A percentile compares a stretch with the other conserved stretches of the same genome.
Evolutionary conservation across 1,140 invertebrate genomes (phyloP).

Genomic region (Manduca sexta): DNA sequence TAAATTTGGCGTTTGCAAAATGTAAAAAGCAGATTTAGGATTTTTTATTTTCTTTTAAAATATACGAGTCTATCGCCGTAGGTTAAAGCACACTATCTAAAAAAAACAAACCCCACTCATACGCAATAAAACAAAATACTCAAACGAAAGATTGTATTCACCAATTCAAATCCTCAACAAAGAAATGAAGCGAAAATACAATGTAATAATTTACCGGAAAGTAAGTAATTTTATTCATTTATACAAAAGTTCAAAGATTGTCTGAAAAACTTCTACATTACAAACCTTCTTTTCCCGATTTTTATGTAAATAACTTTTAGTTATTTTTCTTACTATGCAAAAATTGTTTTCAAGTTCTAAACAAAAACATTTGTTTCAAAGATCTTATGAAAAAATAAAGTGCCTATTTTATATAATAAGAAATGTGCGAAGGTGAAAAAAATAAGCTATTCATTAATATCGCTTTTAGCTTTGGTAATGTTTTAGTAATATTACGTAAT

Average conservation of each 20-base stretch:
- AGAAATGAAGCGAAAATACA: slow-evolving; percentile 4
- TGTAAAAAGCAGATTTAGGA: no score
- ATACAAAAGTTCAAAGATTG: slow-evolving; percentile 8
- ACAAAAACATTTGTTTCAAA: not conserved
- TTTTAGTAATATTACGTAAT: no score
- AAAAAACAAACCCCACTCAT: no score
- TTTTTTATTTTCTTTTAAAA: no score
- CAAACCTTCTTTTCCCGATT: slow-evolving; percentile 8
- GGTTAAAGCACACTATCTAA: no score
- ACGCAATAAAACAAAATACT: not conserved
- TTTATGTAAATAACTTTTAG: slow-evolving; percentile 9
- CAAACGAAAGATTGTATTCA: not conserved
- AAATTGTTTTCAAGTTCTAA: slow-evolving; percentile 10
- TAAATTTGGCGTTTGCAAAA: no score
- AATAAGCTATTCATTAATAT: no score
- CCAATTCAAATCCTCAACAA: slow-evolving; percentile 1
- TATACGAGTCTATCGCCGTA: no score
- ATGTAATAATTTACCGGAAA: slow-evolving; percentile 4
- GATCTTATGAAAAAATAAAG: no score
- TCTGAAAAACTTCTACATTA: slow-evolving; percentile 3
- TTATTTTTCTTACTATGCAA: slow-evolving; percentile 8
- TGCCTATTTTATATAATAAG: no score
- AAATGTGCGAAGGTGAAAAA: no score
- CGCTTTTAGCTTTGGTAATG: no score
- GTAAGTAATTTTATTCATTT: slow-evolving; percentile 5